These are phyloP conservation scores for Proctacanthus coquilletti DNA, from an alignment of 1,140 invertebrate species.

Conservation along the genomic window DNA sequence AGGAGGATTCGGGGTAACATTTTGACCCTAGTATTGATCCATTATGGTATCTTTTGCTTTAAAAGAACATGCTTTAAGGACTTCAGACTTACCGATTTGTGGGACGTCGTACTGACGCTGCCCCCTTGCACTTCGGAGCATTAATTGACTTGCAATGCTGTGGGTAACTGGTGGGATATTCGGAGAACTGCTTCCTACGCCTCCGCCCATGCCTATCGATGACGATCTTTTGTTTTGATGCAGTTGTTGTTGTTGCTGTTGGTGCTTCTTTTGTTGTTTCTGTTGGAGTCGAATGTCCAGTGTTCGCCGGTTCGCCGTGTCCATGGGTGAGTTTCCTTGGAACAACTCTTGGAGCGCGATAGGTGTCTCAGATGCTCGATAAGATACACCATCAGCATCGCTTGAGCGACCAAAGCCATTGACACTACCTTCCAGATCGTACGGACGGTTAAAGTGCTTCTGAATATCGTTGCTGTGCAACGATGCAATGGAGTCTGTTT, in stretches of 20 bases:
- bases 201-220: not conserved
- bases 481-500: no score
- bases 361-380: not conserved
- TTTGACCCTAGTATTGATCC: no score
- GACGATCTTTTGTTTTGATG: not conserved
- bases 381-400: no score
- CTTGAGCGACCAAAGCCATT: no score
- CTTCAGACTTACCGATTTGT: constrained; percentile 45
- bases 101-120: constrained; percentile 51
- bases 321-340: no score
- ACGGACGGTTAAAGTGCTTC: no score
- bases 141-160: constrained; percentile 39
- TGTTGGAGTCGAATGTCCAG: constrained; percentile 2
- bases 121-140: constrained; percentile 44
- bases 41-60: no score
- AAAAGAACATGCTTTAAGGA: no score
- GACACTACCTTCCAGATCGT: no score
- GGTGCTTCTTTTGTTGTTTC: not conserved
- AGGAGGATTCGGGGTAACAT: no score
- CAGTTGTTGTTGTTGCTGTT: not conserved
- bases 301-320: no score
- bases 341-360: constrained; percentile 1
- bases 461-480: no score
- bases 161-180: constrained; percentile 12
- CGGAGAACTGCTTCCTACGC: constrained; percentile 7